Base-by-base conservation (phyloP, 2,797 vertebrate species). In the Rhynchotus rufescens region DNA sequence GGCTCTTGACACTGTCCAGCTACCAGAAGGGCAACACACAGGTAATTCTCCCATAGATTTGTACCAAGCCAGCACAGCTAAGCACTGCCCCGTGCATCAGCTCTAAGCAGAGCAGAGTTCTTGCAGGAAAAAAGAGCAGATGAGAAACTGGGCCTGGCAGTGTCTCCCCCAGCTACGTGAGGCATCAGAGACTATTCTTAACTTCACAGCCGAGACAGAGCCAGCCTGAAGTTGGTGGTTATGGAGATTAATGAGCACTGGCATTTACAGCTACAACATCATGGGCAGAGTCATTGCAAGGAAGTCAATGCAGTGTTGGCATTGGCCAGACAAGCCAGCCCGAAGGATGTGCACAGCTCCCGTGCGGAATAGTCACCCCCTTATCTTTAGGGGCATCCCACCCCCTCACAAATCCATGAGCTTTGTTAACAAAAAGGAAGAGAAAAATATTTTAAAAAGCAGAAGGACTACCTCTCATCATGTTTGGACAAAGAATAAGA, bases 31-130 rank as follows among this genome's bases (percentile, higher is more conserved):
- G n/a, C 49, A 72, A 8, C 6, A 0, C 26, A 15, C 8, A 2
- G 12, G 28, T 23, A 12, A 21, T 7, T 4, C 13, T 61, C 42
- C 74, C 73, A 2, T 1, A 9, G 69, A 21, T 36, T 32, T 17
- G 69, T 6, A 5, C 40, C 64, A 23, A 25, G 7, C 1, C 42
- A n/a, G 73, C 17, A 49, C 61, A 60, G 78, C 60, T 57, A 67
- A 15, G 51, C 76, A 3, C 34, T 64, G 72, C 28, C 17, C 10
- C 30, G 25, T 0, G 7, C 85, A 19, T 12, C 59, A 15, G 42
- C 34, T 40, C 64, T 73, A 4, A 0, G 16, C 15, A 32, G 11
- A 10, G 2, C 59, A 5, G 38, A 16, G 14, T 0, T 42, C 49
- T 28, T 49, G 21, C 0, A 5, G 40, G 52, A 8, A 25, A 25